These are phyloP conservation scores for Calypte anna DNA, from an alignment of 2,113 vertebrate species.

Conservation along the genomic window DNA sequence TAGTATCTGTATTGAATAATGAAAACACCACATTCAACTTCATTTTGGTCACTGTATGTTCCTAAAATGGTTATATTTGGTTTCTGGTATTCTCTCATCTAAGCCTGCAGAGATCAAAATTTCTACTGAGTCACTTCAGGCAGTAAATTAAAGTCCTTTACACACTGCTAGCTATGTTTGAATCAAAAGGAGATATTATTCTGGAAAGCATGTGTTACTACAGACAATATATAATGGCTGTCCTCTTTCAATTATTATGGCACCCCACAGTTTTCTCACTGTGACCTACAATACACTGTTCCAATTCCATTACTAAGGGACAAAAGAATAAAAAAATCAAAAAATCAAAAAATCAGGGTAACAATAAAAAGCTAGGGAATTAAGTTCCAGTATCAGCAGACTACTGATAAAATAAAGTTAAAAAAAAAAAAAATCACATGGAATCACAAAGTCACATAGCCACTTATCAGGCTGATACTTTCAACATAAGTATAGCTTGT, in stretches of 20 bases:
- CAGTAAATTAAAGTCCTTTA: neutral
- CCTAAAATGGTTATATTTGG: neutral
- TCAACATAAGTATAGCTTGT: neutral
- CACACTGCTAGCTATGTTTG: neutral
- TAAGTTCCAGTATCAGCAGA: neutral
- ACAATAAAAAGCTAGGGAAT: neutral
- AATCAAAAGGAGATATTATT: constrained; percentile 8
- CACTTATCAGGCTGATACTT: neutral
- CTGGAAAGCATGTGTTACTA: neutral
- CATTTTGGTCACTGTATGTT: neutral
- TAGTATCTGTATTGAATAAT: neutral
- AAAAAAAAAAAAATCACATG: neutral
- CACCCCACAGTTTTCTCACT: neutral
- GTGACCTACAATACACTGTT: neutral
- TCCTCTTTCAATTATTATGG: neutral
- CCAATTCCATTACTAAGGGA: neutral
- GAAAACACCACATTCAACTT: neutral
- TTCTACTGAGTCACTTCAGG: neutral
- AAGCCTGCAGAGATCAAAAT: neutral
- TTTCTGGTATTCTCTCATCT: neutral
- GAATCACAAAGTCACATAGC: neutral
- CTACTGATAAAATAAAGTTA: neutral
- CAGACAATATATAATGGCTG: neutral
- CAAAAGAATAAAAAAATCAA: neutral
- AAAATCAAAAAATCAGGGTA: neutral